Evolutionary conservation across 2,888 invertebrate genomes (phyloP), one percentile per base, ranked within the genome.

Genomic region (Latrodectus hesperus): DNA sequence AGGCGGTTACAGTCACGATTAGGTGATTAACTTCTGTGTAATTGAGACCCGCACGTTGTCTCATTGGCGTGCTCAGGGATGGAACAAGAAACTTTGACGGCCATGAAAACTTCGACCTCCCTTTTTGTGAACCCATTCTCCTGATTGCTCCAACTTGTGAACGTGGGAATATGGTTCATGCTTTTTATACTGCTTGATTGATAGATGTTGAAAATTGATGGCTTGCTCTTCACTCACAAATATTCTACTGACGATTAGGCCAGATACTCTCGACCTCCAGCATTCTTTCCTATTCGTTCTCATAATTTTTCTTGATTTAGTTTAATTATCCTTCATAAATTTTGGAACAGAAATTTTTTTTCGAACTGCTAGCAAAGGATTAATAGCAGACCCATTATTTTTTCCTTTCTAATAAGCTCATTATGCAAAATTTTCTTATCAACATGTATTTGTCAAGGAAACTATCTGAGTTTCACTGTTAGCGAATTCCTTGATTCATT

Each of bases 21-120:
- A 16, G 75, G 55, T 68, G 82, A 82, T 82, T 82, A 82, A 75
- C 82, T 82, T 75, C 82, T 53, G 74, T 82, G 82, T 82, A 82
- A 82, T 82, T 82, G 82, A 49, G 65, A 22, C 53, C 26, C 12
- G 53, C 16, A 65, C 70, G 72, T 71, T 73, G 82, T 82, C 73
- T 81, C 81, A 82, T 82, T 81, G 81, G 81, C 81, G 81, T 73
- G 65, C 26, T 73, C 22, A 22, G 11, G 65, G 38, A 60, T 71
- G 60, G 16, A 11, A 22, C 38, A 73, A 65, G 64, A 70, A n/a
- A 60, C 64, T 38, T 51, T 14, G 53, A 17, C 14, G 65, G 51
- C 53, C 17, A 53, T n/a, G 53, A 70, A 26, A 52, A 55, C 55
- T 14, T 16, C 16, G 55, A 55, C 55, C 12, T 55, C 6, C 16